Percentiles rank a stretch among this genome's conserved stretches.
Evolutionary conservation across 2,888 invertebrate genomes (phyloP).

Genomic region (Cheilosia urbana): DNA sequence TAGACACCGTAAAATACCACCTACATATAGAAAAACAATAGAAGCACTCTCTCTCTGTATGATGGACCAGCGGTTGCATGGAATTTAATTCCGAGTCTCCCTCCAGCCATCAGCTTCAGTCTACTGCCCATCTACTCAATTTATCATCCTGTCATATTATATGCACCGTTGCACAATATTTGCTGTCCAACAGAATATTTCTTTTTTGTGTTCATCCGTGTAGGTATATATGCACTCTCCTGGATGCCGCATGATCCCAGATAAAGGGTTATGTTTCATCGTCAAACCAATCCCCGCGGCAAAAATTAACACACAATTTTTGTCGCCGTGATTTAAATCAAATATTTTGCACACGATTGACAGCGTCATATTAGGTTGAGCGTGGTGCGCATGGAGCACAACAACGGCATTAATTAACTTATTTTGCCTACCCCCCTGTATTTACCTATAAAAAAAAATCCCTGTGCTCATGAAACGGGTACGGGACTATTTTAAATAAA

Average conservation of each 20-base stretch:
- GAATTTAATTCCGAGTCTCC: not conserved
- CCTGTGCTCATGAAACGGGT: conserved; percentile 7
- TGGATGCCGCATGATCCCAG: conserved; percentile 40
- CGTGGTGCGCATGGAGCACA: not conserved
- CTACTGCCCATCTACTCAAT: conserved; percentile 31
- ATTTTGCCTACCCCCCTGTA: not conserved
- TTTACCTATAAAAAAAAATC: not conserved
- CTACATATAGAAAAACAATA: too few species aligned
- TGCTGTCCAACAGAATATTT: conserved; percentile 43
- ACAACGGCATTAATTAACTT: conserved; percentile 24
- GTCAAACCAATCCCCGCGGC: not conserved
- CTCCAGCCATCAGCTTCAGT: not conserved
- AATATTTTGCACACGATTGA: conserved; percentile 47
- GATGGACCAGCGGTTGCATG: too few species aligned
- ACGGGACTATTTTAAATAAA: conserved; percentile 6
- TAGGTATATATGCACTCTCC: conserved; percentile 29
- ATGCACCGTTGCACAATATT: conserved; percentile 66
- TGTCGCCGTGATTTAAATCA: conserved; percentile 37
- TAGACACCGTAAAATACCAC: too few species aligned
- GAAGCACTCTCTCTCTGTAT: too few species aligned
- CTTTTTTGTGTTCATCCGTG: conserved; percentile 10
- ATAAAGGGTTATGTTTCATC: conserved; percentile 33
- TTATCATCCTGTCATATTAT: conserved; percentile 72
- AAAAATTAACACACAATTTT: conserved; percentile 7
- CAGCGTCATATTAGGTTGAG: conserved; percentile 29